phyloP scores from a whole-genome alignment of 2,888 invertebrate species.

The Troides oblongomaculatus region DNA sequence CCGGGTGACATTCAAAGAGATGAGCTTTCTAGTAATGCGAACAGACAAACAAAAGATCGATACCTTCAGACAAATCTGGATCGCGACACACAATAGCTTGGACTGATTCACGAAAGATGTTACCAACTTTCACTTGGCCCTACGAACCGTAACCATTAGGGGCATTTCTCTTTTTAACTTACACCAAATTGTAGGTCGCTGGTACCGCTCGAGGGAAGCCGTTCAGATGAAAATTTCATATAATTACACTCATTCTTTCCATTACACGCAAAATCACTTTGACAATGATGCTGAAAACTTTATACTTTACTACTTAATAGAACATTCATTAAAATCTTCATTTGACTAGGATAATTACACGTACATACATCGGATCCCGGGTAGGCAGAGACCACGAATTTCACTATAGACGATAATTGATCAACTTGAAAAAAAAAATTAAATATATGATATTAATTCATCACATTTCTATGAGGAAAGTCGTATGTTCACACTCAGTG shows the following conservation, averaged over 20 bases:
- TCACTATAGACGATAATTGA: no score
- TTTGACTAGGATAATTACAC: no score
- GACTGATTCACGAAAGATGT: slow-evolving; percentile 62
- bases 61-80: slow-evolving; percentile 60
- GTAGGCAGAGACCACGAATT: no score
- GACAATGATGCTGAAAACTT: background rate
- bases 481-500: no score
- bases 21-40: slow-evolving; percentile 55
- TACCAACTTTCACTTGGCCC: slow-evolving; percentile 73
- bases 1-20: slow-evolving; percentile 35
- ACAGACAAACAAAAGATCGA: slow-evolving; percentile 59
- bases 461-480: no score
- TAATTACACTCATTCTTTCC: slow-evolving; percentile 12
- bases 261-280: slow-evolving; percentile 14
- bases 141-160: slow-evolving; percentile 49
- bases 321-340: no score
- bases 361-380: no score
- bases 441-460: no score
- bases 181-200: slow-evolving; percentile 31
- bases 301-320: no score
- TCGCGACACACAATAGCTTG: slow-evolving; percentile 56
- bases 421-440: no score
- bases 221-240: slow-evolving; percentile 27
- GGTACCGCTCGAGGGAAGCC: slow-evolving; percentile 32
- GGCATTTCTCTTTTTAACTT: slow-evolving; percentile 43